phyloP scores from a whole-genome alignment of 2,888 invertebrate genomes.

The Julus scandinavius region DNA sequence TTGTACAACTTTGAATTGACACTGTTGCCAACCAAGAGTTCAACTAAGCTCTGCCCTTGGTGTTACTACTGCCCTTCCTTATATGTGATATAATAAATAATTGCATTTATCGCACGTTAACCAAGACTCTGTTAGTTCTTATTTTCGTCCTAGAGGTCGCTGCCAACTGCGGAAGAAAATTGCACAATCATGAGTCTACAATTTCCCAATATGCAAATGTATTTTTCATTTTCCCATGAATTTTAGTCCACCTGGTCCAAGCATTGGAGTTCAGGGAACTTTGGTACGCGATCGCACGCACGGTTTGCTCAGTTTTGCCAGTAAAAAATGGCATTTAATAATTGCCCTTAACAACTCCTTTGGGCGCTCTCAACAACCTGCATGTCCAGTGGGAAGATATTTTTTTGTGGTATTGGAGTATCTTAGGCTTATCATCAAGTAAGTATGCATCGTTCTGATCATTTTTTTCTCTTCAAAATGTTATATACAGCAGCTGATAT shows the following conservation, averaged over 20 bases:
- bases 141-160: not conserved
- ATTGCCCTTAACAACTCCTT: not conserved
- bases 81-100: conserved; percentile 33
- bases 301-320: not conserved
- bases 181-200: not conserved
- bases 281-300: not conserved
- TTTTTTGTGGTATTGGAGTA: not conserved
- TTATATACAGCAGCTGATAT: too few relatives aligned
- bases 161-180: not conserved
- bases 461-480: not conserved
- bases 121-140: not conserved
- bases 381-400: not conserved
- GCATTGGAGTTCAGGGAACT: not conserved
- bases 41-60: not conserved
- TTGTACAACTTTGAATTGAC: not conserved
- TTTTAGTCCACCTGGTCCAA: not conserved
- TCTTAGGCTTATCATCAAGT: not conserved
- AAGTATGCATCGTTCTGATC: not conserved
- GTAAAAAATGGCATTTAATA: not conserved
- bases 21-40: conserved; percentile 26
- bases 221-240: not conserved
- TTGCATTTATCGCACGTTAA: conserved; percentile 33
- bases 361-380: not conserved
- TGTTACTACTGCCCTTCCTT: conserved; percentile 27
- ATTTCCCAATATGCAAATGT: not conserved